phyloP scores from a whole-genome alignment of 1,140 invertebrate genomes.

The Campoletis sonorensis region DNA sequence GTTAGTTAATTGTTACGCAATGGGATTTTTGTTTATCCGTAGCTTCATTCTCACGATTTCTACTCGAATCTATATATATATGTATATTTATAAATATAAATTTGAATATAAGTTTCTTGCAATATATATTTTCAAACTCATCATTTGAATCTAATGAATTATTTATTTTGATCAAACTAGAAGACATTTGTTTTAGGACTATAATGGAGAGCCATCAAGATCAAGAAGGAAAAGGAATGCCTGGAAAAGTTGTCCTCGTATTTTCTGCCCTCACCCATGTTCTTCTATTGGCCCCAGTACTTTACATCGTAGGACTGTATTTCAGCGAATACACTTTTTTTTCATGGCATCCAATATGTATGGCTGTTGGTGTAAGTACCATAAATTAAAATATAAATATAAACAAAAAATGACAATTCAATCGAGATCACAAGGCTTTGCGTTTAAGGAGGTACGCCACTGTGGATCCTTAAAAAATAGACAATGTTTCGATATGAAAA shows the following conservation, averaged over 20 bases:
- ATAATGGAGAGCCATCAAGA: slow-evolving; percentile 49
- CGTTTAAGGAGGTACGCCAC: no score
- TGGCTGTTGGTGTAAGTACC: slow-evolving; percentile 70
- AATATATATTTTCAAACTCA: no score
- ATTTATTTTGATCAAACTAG: not conserved
- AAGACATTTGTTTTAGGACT: not conserved
- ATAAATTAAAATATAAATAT: not conserved
- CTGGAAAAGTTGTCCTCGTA: slow-evolving; percentile 57
- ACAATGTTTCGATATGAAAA: no score
- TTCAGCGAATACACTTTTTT: slow-evolving; percentile 63
- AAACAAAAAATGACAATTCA: not conserved
- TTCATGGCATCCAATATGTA: slow-evolving; percentile 73
- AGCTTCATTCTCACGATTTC: slow-evolving; percentile 7
- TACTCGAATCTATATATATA: no score
- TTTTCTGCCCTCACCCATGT: slow-evolving; percentile 65
- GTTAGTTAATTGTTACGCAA: slow-evolving; percentile 16
- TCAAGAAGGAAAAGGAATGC: slow-evolving; percentile 57
- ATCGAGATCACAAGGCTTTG: no score
- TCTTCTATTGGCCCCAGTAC: slow-evolving; percentile 65
- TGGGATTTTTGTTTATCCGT: not conserved
- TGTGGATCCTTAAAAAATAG: no score
- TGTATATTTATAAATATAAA: no score
- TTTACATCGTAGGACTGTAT: slow-evolving; percentile 68
- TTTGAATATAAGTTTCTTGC: no score
- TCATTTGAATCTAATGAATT: not conserved